A percentile compares a stretch with the other conserved stretches of the same genome.
phyloP scores from a whole-genome alignment of 1,140 invertebrate species.

The Proales similis region DNA sequence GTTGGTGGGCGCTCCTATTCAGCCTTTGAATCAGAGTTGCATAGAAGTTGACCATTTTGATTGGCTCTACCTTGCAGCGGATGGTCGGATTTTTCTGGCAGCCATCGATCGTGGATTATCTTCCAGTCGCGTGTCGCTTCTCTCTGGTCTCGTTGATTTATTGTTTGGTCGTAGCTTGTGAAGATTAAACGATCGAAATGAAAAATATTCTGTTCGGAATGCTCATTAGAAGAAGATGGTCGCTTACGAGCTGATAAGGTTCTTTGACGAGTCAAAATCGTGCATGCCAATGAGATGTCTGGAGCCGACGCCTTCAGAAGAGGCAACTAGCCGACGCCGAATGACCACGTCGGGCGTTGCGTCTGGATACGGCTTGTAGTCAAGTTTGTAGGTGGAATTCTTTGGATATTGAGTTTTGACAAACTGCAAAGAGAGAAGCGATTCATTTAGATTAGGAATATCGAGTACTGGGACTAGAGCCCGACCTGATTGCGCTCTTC shows the following conservation, averaged over 20 bases:
- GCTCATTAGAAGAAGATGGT: background rate
- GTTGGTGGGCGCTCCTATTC: slow-evolving; percentile 5
- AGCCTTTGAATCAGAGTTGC: background rate
- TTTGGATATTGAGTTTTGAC: background rate
- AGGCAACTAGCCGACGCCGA: slow-evolving; percentile 2
- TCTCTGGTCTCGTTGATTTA: slow-evolving; percentile 30
- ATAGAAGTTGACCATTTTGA: background rate
- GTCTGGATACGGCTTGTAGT: slow-evolving; percentile 9
- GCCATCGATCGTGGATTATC: slow-evolving; percentile 15
- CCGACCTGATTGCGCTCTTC: slow-evolving; percentile 27
- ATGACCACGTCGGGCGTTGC: slow-evolving; percentile 16
- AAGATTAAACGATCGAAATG: no score
- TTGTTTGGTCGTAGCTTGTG: slow-evolving; percentile 25
- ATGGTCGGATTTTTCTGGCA: slow-evolving; percentile 36
- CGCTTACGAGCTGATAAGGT: slow-evolving; percentile 23
- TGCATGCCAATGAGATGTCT: slow-evolving; percentile 25
- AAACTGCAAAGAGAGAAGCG: background rate
- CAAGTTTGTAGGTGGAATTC: slow-evolving; percentile 30
- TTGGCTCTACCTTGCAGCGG: slow-evolving; percentile 20
- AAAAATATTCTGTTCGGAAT: background rate
- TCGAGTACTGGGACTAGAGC: background rate
- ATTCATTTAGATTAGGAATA: background rate
- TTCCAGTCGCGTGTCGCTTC: slow-evolving; percentile 32
- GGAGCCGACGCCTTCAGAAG: slow-evolving; percentile 7
- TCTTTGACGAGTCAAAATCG: slow-evolving; percentile 20